These are phyloP conservation scores for Brachionus calyciflorus DNA, from an alignment of 1,140 invertebrate genomes.

Conservation along the genomic window DNA sequence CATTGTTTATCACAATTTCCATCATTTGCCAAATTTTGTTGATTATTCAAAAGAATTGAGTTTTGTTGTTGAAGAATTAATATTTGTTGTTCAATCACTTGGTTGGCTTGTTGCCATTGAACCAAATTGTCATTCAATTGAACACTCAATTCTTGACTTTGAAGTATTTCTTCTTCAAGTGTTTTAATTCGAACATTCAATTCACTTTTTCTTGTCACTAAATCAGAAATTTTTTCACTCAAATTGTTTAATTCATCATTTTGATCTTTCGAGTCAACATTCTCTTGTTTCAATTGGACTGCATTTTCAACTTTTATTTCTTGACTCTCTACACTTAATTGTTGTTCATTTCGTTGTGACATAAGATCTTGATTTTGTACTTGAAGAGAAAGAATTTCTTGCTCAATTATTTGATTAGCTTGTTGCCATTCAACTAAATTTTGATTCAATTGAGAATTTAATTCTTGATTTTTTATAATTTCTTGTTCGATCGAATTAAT, in stretches of 20 bases:
- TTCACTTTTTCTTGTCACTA: background rate
- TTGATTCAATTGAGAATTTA: background rate
- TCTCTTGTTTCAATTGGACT: background rate
- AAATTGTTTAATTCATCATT: no score
- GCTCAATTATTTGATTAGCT: background rate
- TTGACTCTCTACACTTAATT: no score
- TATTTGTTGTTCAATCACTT: background rate
- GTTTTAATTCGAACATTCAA: background rate
- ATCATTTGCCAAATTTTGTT: no score
- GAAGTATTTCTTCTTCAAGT: background rate
- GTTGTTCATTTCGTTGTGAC: no score
- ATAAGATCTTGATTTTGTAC: background rate
- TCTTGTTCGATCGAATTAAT: background rate
- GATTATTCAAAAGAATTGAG: no score
- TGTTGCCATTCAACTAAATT: background rate
- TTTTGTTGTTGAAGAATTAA: background rate
- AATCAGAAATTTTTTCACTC: background rate
- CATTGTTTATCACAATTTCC: no score
- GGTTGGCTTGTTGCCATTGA: background rate
- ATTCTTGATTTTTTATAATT: background rate
- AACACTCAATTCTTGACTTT: background rate
- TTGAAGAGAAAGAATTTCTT: background rate
- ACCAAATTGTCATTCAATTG: background rate
- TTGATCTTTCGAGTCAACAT: no score
- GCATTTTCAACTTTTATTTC: no score